phyloP scores from a whole-genome alignment of 2,888 invertebrate genomes.

The Tupiocoris notatus region DNA sequence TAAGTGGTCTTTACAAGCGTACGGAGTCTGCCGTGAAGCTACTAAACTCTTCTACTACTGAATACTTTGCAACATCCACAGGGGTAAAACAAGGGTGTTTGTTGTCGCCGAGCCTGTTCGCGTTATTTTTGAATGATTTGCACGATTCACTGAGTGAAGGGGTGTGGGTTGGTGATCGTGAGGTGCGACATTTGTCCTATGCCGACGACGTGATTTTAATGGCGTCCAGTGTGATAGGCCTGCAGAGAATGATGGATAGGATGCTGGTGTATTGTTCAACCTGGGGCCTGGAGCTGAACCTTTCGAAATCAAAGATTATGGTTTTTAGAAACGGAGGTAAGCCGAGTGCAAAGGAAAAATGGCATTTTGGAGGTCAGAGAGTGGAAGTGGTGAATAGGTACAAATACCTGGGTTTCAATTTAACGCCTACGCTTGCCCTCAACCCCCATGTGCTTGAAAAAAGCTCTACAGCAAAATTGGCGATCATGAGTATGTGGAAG shows the following conservation, averaged over 20 bases:
- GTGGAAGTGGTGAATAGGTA: slow-evolving; percentile 1
- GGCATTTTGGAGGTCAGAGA: neutral
- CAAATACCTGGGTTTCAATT: slow-evolving; percentile 5
- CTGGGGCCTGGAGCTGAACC: slow-evolving; percentile 4
- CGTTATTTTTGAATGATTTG: slow-evolving; percentile 5
- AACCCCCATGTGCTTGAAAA: too few species aligned
- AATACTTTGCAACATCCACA: too few species aligned
- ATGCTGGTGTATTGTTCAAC: slow-evolving; percentile 1
- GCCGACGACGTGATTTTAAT: slow-evolving; percentile 1
- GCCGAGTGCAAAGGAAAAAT: neutral
- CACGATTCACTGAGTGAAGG: slow-evolving; percentile 1
- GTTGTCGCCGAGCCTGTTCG: slow-evolving; percentile 3
- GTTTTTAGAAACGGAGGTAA: neutral
- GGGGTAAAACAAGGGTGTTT: slow-evolving; percentile 5
- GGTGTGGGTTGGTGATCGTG: slow-evolving; percentile 4
- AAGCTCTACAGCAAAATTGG: too few species aligned
- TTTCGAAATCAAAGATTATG: neutral
- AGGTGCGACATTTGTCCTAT: neutral
- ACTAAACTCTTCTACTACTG: slow-evolving; percentile 6
- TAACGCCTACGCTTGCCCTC: slow-evolving; percentile 6
- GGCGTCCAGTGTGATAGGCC: neutral
- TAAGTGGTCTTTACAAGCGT: slow-evolving; percentile 2
- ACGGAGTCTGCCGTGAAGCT: slow-evolving; percentile 1
- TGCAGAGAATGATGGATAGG: slow-evolving; percentile 13
- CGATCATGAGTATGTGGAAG: slow-evolving; percentile 4